Evolutionary conservation across 2,888 invertebrate genomes (phyloP).

Genomic region (Pomacea canaliculata): DNA sequence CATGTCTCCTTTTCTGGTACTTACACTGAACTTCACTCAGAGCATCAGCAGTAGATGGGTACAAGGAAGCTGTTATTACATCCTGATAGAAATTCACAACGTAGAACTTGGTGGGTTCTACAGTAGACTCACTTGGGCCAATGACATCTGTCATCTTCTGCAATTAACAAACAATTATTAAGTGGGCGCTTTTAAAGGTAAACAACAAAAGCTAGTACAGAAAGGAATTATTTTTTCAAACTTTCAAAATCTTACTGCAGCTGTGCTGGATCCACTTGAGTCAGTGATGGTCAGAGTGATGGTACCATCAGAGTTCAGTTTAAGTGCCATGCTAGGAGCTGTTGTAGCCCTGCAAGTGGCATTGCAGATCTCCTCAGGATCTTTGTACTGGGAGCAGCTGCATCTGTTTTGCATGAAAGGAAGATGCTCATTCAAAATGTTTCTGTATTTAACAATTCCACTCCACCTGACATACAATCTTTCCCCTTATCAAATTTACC

Average conservation of each 20-base stretch:
- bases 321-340: constrained; percentile 40
- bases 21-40: constrained; percentile 40
- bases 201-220: neutral
- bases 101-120: constrained; percentile 34
- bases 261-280: constrained; percentile 40
- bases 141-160: constrained; percentile 45
- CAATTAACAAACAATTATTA: constrained; percentile 45
- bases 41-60: constrained; percentile 39
- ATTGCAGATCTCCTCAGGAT: constrained; percentile 56
- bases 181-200: constrained; percentile 44
- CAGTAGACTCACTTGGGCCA: constrained; percentile 47
- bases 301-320: constrained; percentile 44
- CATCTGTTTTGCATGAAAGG: constrained; percentile 45
- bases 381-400: constrained; percentile 50
- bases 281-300: constrained; percentile 44
- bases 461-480: no score
- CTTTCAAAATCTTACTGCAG: constrained; percentile 30
- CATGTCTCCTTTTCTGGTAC: constrained; percentile 7
- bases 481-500: no score
- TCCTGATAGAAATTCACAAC: constrained; percentile 51
- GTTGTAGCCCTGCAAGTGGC: constrained; percentile 44
- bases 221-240: neutral
- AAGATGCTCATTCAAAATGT: neutral
- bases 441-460: no score
- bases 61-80: constrained; percentile 47